Conservation (phyloP, 2,888 invertebrate species). For the Coleophora deauratella region DNA sequence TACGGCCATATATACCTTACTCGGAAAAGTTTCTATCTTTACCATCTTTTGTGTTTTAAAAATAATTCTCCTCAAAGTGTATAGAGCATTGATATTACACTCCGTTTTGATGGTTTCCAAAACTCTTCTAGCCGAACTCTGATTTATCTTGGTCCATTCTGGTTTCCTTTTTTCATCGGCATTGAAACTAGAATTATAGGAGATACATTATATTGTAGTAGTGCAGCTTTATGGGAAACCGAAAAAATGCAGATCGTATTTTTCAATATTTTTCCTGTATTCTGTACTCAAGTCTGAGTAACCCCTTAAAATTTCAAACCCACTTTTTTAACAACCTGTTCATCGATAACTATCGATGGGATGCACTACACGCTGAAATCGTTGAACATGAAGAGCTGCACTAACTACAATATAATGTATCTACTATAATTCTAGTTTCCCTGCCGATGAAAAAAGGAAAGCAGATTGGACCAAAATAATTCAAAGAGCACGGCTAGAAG, state of each 20-base stretch:
- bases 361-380: too few relatives aligned
- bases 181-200: background rate
- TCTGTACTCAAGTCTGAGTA: too few relatives aligned
- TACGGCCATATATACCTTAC: slow-evolving; percentile 5
- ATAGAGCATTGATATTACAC: slow-evolving; percentile 6
- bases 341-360: too few relatives aligned
- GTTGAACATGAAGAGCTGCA: too few relatives aligned
- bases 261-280: too few relatives aligned
- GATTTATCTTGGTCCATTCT: background rate
- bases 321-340: too few relatives aligned
- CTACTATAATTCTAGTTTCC: background rate
- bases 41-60: slow-evolving; percentile 5
- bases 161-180: background rate
- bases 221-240: too few relatives aligned
- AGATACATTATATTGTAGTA: too few relatives aligned
- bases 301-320: too few relatives aligned
- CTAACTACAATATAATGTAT: too few relatives aligned
- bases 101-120: slow-evolving; percentile 7
- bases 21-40: slow-evolving; percentile 5
- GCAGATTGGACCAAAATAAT: background rate
- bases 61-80: slow-evolving; percentile 4
- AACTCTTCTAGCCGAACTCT: background rate
- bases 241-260: too few relatives aligned
- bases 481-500: background rate
- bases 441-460: background rate